phyloP scores from a whole-genome alignment of 2,797 vertebrate species.

The Eulemur coronatus region DNA sequence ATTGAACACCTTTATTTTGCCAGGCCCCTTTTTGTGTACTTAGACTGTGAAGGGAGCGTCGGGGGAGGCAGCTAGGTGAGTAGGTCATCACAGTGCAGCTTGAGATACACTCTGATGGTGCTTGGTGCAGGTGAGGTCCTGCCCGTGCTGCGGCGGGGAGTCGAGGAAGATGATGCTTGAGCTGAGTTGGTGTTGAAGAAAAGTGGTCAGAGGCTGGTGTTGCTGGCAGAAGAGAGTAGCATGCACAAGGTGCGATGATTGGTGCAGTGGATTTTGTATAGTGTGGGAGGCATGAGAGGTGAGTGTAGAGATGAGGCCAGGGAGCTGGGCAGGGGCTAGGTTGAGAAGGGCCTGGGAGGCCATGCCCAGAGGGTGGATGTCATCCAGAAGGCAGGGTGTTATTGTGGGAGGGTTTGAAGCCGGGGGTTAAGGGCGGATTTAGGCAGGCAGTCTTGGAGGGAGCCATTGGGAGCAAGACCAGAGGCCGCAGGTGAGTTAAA shows the following conservation, averaged over 20 bases:
- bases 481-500: background rate
- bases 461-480: background rate
- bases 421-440: background rate
- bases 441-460: background rate
- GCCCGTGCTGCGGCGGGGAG: accelerated
- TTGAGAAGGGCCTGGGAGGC: background rate
- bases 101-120: background rate
- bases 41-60: background rate
- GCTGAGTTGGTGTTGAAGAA: background rate
- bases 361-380: background rate
- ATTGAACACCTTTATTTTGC: background rate
- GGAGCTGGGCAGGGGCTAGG: background rate
- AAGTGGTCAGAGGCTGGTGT: background rate
- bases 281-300: background rate
- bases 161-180: background rate
- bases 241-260: background rate
- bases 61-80: background rate
- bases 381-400: background rate
- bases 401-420: background rate
- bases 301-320: background rate
- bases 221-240: background rate
- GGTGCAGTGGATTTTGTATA: background rate
- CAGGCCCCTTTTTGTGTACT: background rate
- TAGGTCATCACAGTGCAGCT: background rate
- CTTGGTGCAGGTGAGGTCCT: background rate